Evolutionary conservation across 2,113 vertebrate genomes (phyloP).

Genomic region (Syrrhaptes paradoxus): DNA sequence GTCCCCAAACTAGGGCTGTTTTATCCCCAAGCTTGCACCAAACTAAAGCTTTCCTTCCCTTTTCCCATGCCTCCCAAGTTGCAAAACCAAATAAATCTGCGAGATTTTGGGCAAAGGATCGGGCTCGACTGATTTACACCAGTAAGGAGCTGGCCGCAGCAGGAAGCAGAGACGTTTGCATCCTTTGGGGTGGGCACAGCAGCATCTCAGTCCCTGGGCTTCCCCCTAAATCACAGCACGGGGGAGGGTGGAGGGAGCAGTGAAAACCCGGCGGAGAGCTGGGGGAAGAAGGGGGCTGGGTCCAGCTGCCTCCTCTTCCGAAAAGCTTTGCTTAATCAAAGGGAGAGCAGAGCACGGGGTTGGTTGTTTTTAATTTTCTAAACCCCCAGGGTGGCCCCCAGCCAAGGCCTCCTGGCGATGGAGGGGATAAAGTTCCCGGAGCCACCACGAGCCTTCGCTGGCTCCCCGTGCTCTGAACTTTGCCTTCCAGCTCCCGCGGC

Average conservation of each 20-base stretch:
- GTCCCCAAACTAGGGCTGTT: background rate
- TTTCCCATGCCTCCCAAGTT: background rate
- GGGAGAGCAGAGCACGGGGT: background rate
- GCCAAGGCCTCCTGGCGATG: constrained; percentile 48
- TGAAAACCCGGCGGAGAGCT: background rate
- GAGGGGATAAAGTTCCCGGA: constrained; percentile 63
- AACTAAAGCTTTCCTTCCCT: background rate
- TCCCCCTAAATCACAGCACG: background rate
- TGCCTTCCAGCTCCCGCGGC: constrained; percentile 11
- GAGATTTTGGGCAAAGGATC: background rate
- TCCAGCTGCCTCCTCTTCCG: background rate
- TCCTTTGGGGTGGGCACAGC: background rate
- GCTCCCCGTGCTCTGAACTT: constrained; percentile 36
- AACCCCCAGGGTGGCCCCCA: constrained; percentile 45
- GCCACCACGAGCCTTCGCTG: background rate
- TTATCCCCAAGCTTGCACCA: background rate
- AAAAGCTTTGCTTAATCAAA: constrained; percentile 11
- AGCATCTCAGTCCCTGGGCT: background rate
- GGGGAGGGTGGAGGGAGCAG: background rate
- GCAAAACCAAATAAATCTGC: background rate
- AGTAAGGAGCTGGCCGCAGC: background rate
- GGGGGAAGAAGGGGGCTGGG: background rate
- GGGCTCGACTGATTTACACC: background rate
- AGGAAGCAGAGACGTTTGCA: background rate
- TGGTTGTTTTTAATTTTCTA: constrained; percentile 40